These are phyloP conservation scores for Neodiprion lecontei DNA, from an alignment of 1,140 invertebrate species.

Conservation along the genomic window DNA sequence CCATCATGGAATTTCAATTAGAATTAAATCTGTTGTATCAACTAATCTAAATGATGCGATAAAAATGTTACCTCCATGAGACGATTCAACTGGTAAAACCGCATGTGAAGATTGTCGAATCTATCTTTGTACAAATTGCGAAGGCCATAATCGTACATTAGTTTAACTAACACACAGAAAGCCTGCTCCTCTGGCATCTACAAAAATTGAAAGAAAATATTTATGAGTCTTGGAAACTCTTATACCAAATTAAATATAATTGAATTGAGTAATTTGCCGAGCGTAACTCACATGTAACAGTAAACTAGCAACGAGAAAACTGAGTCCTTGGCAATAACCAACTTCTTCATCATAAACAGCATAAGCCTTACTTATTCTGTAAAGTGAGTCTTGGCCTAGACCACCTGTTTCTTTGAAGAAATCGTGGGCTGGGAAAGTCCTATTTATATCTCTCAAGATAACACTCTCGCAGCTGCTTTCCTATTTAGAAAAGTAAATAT, in stretches of 20 bases:
- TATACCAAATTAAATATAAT: constrained; percentile 18
- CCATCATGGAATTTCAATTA: no score
- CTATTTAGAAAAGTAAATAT: constrained; percentile 57
- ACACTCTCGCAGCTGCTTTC: constrained; percentile 90
- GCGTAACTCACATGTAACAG: constrained; percentile 85
- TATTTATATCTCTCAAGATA: constrained; percentile 94
- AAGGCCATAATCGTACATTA: constrained; percentile 97
- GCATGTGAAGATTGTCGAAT: constrained; percentile 94
- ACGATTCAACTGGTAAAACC: constrained; percentile 95
- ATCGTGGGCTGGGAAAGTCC: constrained; percentile 98
- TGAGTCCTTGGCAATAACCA: constrained; percentile 98
- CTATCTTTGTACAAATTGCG: constrained; percentile 95
- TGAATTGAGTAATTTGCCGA: constrained; percentile 11
- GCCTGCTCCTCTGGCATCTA: constrained; percentile 99
- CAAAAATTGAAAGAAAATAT: constrained; percentile 33
- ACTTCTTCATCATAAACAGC: constrained; percentile 97
- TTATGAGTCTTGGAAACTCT: not conserved
- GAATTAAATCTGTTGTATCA: not conserved
- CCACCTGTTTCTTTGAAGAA: constrained; percentile 95
- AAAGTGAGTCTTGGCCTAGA: constrained; percentile 92
- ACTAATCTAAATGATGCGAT: not conserved
- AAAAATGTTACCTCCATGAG: constrained; percentile 80
- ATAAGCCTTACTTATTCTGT: constrained; percentile 96
- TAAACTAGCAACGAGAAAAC: constrained; percentile 94
- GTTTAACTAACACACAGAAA: constrained; percentile 93